These are phyloP conservation scores for Megalopta genalis DNA, from an alignment of 1,140 invertebrate species.

Conservation along the genomic window DNA sequence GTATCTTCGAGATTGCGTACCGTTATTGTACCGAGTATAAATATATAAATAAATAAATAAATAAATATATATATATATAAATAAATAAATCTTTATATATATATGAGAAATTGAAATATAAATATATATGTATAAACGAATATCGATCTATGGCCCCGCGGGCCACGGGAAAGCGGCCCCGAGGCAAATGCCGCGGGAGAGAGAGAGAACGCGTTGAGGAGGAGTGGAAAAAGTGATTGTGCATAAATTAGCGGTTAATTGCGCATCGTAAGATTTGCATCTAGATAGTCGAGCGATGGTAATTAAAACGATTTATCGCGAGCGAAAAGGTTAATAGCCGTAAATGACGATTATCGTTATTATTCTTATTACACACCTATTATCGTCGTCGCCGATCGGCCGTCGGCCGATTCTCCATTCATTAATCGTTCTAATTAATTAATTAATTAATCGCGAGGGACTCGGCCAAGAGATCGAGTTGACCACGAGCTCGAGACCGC, in stretches of 20 bases:
- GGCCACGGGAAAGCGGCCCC: not conserved
- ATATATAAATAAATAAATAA: slow-evolving; percentile 52
- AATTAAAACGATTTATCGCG: slow-evolving; percentile 66
- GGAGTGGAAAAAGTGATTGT: slow-evolving; percentile 65
- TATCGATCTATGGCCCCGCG: not conserved
- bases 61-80: slow-evolving; percentile 55
- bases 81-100: slow-evolving; percentile 43
- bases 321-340: slow-evolving; percentile 58
- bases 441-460: slow-evolving; percentile 57
- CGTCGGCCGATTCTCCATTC: slow-evolving; percentile 41
- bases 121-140: too few species aligned
- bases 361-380: slow-evolving; percentile 57
- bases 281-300: slow-evolving; percentile 69
- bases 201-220: not conserved
- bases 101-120: slow-evolving; percentile 20
- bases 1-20: slow-evolving; percentile 77
- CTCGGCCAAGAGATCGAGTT: slow-evolving; percentile 29
- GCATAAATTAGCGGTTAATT: slow-evolving; percentile 72
- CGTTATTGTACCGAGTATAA: slow-evolving; percentile 68
- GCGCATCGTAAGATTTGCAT: slow-evolving; percentile 60
- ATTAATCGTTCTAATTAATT: slow-evolving; percentile 57
- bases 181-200: not conserved
- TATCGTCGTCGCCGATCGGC: slow-evolving; percentile 40
- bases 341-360: slow-evolving; percentile 57
- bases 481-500: slow-evolving; percentile 62